These are phyloP conservation scores for Ips nitidus DNA, from an alignment of 1,140 invertebrate species.

Conservation along the genomic window DNA sequence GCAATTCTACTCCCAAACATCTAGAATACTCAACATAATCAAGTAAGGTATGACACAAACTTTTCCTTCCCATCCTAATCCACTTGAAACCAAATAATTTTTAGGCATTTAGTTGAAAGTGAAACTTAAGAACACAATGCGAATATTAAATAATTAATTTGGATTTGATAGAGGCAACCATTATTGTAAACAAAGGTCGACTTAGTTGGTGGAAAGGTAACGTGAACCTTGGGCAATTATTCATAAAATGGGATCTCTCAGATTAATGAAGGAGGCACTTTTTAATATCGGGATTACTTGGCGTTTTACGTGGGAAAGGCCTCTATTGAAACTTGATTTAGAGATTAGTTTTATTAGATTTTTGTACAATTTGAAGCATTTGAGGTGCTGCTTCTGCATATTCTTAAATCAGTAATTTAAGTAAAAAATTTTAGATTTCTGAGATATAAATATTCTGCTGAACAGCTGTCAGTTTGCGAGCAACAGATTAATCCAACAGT, in stretches of 20 bases:
- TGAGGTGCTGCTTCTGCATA: too few relatives aligned
- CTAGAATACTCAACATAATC: background rate
- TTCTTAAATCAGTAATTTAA: too few relatives aligned
- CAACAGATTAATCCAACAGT: too few relatives aligned
- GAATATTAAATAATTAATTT: too few relatives aligned
- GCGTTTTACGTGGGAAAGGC: background rate
- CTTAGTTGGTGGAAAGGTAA: conserved; percentile 1
- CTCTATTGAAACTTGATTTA: conserved; percentile 4
- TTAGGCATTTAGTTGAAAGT: background rate
- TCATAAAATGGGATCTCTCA: background rate
- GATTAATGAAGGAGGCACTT: conserved; percentile 4
- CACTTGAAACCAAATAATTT: background rate
- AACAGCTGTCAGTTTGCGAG: too few relatives aligned
- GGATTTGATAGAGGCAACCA: background rate
- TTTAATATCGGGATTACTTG: background rate
- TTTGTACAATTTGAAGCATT: too few relatives aligned
- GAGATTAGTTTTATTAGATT: background rate
- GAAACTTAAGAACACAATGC: background rate
- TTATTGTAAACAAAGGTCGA: background rate
- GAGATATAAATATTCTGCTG: too few relatives aligned
- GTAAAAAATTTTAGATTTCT: too few relatives aligned
- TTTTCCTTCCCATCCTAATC: background rate
- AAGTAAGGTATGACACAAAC: background rate
- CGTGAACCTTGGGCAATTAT: background rate
- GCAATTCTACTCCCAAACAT: background rate